phyloP scores from a whole-genome alignment of 2,113 vertebrate species.

The Rhinogobius similis region DNA sequence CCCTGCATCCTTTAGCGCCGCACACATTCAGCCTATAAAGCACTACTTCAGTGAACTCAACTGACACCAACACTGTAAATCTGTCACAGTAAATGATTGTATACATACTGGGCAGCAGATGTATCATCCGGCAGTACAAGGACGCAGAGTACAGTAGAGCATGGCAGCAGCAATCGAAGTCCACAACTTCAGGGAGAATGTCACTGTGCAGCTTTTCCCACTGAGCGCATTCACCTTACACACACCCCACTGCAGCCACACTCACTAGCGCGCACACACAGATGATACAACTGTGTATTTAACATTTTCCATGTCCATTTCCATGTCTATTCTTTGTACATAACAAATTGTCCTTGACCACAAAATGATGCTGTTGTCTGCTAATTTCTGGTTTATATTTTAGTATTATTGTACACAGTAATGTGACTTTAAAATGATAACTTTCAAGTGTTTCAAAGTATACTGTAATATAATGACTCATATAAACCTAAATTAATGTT shows the following conservation, averaged over 20 bases:
- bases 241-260: conserved; percentile 34
- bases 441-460: neutral
- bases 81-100: neutral
- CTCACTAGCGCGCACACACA: neutral
- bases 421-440: neutral
- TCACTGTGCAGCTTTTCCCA: conserved; percentile 41
- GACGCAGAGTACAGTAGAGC: conserved; percentile 32
- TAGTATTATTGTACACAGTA: neutral
- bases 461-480: neutral
- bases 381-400: neutral
- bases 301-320: neutral
- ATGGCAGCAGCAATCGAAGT: conserved; percentile 38
- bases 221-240: conserved; percentile 5
- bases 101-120: conserved; percentile 44
- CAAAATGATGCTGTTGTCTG: too few relatives aligned
- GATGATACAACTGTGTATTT: neutral
- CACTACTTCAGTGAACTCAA: neutral
- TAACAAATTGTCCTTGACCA: too few relatives aligned
- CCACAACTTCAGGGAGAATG: conserved; percentile 47
- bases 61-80: neutral
- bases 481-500: neutral
- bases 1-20: conserved; percentile 15
- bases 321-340: too few relatives aligned
- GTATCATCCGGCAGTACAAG: conserved; percentile 31
- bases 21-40: conserved; percentile 15